Conservation (phyloP, 1,140 invertebrate species). For the Sarcophaga bullata region DNA sequence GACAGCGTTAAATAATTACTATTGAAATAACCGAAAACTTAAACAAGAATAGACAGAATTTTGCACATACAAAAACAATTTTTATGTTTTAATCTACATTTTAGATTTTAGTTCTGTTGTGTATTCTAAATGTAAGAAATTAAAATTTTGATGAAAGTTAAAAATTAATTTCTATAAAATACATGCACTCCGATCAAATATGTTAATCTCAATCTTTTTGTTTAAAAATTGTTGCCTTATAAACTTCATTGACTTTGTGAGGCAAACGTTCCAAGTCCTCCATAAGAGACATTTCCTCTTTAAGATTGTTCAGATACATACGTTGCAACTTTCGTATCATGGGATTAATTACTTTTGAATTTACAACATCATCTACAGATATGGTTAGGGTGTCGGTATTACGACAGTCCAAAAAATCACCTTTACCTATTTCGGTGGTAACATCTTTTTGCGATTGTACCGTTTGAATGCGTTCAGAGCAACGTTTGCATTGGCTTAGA, state of each 20-base stretch:
- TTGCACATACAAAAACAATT: too few species aligned
- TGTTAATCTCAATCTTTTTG: constrained; percentile 27
- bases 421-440: constrained; percentile 42
- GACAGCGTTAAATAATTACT: too few species aligned
- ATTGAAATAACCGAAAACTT: too few species aligned
- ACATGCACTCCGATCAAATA: too few species aligned
- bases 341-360: constrained; percentile 48
- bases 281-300: constrained; percentile 50
- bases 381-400: constrained; percentile 39
- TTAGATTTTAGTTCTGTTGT: too few species aligned
- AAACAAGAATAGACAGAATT: too few species aligned
- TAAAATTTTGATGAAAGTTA: too few species aligned
- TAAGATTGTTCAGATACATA: constrained; percentile 50
- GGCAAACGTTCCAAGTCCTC: constrained; percentile 51
- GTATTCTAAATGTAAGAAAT: too few species aligned
- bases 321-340: constrained; percentile 51
- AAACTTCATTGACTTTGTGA: constrained; percentile 47
- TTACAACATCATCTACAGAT: constrained; percentile 48
- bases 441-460: constrained; percentile 22
- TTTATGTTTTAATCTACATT: too few species aligned
- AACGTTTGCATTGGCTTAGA: constrained; percentile 29
- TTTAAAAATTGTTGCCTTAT: constrained; percentile 43
- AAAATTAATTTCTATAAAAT: too few species aligned
- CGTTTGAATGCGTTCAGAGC: constrained; percentile 20
- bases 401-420: constrained; percentile 37